A percentile compares a stretch with the other conserved stretches of the same genome.
phyloP scores from a whole-genome alignment of 2,797 vertebrate species.

The Myotis planiceps region DNA sequence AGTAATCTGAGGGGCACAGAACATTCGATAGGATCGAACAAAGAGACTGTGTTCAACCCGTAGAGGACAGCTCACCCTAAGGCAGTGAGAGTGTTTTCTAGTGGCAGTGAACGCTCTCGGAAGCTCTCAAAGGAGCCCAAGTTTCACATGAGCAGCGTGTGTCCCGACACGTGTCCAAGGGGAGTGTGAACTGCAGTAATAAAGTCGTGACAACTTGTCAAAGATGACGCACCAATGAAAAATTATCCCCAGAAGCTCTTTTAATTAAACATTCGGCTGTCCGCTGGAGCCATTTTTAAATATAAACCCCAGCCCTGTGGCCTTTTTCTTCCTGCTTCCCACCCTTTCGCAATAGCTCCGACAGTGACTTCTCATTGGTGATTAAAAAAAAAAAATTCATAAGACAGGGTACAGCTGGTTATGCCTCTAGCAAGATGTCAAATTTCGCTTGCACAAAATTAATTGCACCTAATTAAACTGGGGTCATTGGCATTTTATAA shows the following conservation, averaged over 20 bases:
- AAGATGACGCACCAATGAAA: not conserved
- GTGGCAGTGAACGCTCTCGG: not conserved
- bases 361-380: slow-evolving; percentile 47
- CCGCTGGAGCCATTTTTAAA: slow-evolving; percentile 58
- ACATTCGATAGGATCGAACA: not conserved
- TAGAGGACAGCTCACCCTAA: not conserved
- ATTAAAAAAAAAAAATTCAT: slow-evolving; percentile 41
- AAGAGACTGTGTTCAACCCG: not conserved
- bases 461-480: slow-evolving; percentile 84
- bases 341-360: not conserved
- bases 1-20: not conserved
- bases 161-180: not conserved
- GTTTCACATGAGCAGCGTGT: not conserved
- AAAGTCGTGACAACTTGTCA: slow-evolving; percentile 55
- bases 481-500: slow-evolving; percentile 75
- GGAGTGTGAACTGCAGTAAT: not conserved
- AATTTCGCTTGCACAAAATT: slow-evolving; percentile 61
- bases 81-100: not conserved
- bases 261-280: slow-evolving; percentile 78
- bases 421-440: slow-evolving; percentile 79
- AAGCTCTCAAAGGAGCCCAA: not conserved
- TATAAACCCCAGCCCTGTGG: slow-evolving; percentile 64
- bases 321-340: slow-evolving; percentile 25
- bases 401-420: slow-evolving; percentile 78
- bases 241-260: slow-evolving; percentile 55